Base-by-base conservation (phyloP, 2,797 vertebrate genomes). In the Pangasius macronema region DNA sequence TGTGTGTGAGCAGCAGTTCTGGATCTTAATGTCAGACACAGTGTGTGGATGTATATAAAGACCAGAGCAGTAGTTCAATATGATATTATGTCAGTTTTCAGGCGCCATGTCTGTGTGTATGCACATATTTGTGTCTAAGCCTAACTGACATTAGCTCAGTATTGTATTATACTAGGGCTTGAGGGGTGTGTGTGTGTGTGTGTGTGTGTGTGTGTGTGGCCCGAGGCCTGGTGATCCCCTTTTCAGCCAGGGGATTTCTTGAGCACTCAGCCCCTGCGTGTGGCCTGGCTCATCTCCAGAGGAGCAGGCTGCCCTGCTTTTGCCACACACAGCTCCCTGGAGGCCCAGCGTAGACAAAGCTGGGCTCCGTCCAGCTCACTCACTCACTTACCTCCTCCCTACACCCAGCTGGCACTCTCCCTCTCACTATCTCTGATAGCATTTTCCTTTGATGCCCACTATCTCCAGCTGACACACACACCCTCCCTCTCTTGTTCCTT, bases 311-410 rank as follows among this genome's bases (percentile, higher is more conserved):
- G 87, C 92, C 92, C 92, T 91, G 92, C 92, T 92, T 92, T 89
- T 94, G 93, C 94, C 95, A 94, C 91, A 91, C 93, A 90, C 86
- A 90, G 82, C 90, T 94, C 92, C 93, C 92, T 88, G 90, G 94
- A 94, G 94, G 91, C 86, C 83, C 85, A 20, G 57, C 30, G 61
- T 84, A 95, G 94, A 96, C 95, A 96, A 96, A 95, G 95, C 95
- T 96, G 95, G 95, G 93, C 90, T 89, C 24, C 65, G 65, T 87
- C 86, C 83, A 88, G 82, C 87, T 91, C 70, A 53, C 85, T 86
- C 87, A 88, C 86, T 81, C 87, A 77, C 85, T 42, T 22, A 80
- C 51, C 27, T 57, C 36, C 73, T 53, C 63, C 42, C 53, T 85
- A 13, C 82, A 4, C 76, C 61, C 84, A n/a, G 51, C 39, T 87